Evolutionary conservation across 2,888 invertebrate species (phyloP).

Genomic region (Palloptera scutellata): DNA sequence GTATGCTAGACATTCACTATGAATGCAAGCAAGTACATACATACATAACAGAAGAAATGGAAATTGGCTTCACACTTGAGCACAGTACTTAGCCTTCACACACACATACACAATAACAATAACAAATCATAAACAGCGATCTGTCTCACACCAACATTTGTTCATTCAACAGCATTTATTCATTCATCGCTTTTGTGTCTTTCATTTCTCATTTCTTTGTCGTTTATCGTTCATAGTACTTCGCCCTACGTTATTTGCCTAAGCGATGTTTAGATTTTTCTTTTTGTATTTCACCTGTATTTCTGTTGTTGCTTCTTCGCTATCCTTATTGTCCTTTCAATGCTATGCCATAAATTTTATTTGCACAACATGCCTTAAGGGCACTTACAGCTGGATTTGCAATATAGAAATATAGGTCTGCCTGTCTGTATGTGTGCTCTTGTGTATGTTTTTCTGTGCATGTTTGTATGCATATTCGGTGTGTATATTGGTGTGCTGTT

Average conservation of each 20-base stretch:
- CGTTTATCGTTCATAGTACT: not conserved
- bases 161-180: not conserved
- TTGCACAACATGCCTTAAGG: slow-evolving; percentile 6
- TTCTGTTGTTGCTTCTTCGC: not conserved
- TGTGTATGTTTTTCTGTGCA: not conserved
- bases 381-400: not conserved
- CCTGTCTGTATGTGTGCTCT: not conserved
- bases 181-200: not conserved
- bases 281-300: not conserved
- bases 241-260: not conserved
- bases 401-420: too few species aligned
- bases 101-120: too few species aligned
- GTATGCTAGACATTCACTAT: slow-evolving; percentile 7
- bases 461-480: not conserved
- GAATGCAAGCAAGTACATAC: not conserved
- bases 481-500: not conserved
- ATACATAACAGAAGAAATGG: not conserved
- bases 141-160: not conserved
- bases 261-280: not conserved
- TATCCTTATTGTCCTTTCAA: not conserved
- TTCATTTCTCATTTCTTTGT: not conserved
- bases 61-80: slow-evolving; percentile 12
- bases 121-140: too few species aligned
- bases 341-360: slow-evolving; percentile 8
- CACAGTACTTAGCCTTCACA: too few species aligned